Evolutionary conservation across 2,888 invertebrate genomes (phyloP).

Genomic region (Mycalesis mineus): DNA sequence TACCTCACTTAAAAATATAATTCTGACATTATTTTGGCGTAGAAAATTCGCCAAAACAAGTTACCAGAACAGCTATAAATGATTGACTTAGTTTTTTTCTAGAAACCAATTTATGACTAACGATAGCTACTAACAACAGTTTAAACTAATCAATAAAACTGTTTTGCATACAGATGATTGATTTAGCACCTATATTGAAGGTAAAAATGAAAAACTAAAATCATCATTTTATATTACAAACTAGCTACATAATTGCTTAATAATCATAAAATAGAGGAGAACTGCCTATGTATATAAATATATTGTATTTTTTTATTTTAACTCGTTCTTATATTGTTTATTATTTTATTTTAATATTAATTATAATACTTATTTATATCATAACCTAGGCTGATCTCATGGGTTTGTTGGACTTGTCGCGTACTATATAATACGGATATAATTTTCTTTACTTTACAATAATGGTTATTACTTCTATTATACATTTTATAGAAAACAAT

Average conservation of each 20-base stretch:
- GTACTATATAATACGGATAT: no score
- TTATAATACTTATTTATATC: no score
- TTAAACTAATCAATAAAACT: neutral
- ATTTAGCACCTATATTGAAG: neutral
- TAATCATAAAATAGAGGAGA: no score
- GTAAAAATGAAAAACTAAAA: neutral
- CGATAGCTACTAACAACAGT: neutral
- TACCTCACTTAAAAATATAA: no score
- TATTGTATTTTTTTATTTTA: neutral
- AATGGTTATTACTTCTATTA: no score
- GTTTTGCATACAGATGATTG: constrained; percentile 2
- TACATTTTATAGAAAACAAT: no score
- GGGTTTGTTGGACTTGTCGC: no score
- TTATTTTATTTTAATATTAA: neutral
- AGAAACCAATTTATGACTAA: neutral
- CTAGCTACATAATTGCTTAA: no score
- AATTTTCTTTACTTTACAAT: no score
- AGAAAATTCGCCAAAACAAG: neutral
- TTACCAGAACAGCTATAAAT: neutral
- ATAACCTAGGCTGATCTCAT: no score
- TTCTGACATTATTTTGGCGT: neutral
- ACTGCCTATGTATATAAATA: no score
- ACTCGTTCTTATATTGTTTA: no score
- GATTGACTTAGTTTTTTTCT: neutral
- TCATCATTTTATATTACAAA: neutral